Percentiles rank a stretch among this genome's conserved stretches.
Evolutionary conservation across 2,113 vertebrate genomes (phyloP).

Genomic region (Caranx ignobilis): DNA sequence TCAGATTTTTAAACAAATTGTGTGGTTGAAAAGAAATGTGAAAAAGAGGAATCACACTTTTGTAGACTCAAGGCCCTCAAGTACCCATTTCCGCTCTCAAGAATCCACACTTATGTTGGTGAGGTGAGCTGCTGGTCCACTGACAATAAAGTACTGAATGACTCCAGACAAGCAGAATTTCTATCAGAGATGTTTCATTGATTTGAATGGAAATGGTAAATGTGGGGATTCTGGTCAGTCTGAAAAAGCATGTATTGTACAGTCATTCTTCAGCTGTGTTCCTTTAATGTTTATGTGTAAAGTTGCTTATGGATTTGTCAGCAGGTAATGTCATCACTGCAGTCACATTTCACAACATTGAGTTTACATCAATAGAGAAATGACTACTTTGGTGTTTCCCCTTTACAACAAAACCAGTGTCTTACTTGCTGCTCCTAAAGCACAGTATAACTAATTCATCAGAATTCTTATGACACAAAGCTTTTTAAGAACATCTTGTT

Average conservation of each 20-base stretch:
- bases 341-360: too few relatives aligned
- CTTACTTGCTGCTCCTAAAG: neutral
- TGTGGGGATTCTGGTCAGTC: neutral
- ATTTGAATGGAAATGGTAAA: too few relatives aligned
- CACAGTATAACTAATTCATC: neutral
- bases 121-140: neutral
- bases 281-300: too few relatives aligned
- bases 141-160: neutral
- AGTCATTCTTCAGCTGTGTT: neutral
- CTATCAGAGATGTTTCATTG: neutral
- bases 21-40: too few relatives aligned
- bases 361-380: neutral
- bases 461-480: neutral
- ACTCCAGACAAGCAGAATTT: neutral
- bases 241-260: neutral
- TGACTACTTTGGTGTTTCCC: neutral
- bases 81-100: neutral
- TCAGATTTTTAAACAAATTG: too few relatives aligned
- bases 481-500: neutral
- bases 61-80: too few relatives aligned
- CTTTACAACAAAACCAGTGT: neutral
- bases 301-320: too few relatives aligned
- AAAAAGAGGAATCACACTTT: too few relatives aligned
- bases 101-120: neutral
- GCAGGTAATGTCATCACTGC: too few relatives aligned